A percentile compares a stretch with the other conserved stretches of the same genome.
Evolutionary conservation across 2,888 invertebrate species (phyloP).

Genomic region (Ecdyonurus torrentis): DNA sequence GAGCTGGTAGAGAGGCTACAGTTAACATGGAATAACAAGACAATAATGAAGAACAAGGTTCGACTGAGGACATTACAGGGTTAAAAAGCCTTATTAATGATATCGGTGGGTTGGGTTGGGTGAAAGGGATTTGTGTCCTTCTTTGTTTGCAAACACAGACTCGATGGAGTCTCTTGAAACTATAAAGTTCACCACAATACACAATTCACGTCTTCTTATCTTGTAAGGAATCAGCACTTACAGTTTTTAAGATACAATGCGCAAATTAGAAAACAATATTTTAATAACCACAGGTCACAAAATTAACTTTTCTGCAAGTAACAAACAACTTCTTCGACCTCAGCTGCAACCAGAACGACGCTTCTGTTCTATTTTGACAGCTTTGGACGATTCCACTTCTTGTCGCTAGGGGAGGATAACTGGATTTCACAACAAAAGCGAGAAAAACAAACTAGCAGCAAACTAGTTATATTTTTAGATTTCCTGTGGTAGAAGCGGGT

Average conservation of each 20-base stretch:
- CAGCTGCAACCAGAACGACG: not conserved
- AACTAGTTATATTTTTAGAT: too few species aligned
- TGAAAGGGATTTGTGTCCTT: not conserved
- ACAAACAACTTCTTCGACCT: not conserved
- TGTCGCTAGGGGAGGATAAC: not conserved
- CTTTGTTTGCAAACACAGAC: not conserved
- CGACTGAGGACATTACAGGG: not conserved
- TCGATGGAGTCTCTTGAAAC: not conserved
- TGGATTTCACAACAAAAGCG: not conserved
- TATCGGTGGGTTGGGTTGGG: not conserved
- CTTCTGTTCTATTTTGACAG: constrained; percentile 3
- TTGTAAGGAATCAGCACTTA: too few species aligned
- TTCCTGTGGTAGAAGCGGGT: too few species aligned
- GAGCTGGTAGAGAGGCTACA: not conserved
- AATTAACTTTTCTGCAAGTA: too few species aligned
- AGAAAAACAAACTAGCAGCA: too few species aligned
- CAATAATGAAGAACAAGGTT: not conserved
- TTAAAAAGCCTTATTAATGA: not conserved
- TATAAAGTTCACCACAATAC: not conserved
- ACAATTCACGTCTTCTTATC: too few species aligned
- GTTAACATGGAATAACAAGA: not conserved
- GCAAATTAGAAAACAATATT: too few species aligned
- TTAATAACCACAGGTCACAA: too few species aligned
- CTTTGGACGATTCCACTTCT: not conserved
- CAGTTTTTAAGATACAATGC: too few species aligned